phyloP scores from a whole-genome alignment of 2,888 invertebrate species.

The Leptopilina drosophilae region DNA sequence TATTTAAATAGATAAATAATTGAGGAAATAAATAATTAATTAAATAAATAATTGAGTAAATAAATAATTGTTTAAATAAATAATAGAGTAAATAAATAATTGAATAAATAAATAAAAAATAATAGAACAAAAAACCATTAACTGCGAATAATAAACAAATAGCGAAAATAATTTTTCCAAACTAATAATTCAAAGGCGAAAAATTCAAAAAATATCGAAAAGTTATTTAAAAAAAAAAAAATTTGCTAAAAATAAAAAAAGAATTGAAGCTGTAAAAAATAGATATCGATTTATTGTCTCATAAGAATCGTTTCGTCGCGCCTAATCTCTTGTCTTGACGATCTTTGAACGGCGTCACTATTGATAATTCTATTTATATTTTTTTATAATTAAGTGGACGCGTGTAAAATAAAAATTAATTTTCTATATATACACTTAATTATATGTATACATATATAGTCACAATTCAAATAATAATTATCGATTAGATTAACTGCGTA shows the following conservation, averaged over 20 bases:
- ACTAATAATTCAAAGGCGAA: no score
- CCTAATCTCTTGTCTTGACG: slow-evolving; percentile 25
- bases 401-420: neutral
- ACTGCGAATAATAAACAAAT: no score
- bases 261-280: neutral
- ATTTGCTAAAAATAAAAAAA: neutral
- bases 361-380: slow-evolving; percentile 23
- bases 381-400: neutral
- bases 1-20: no score
- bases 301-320: slow-evolving; percentile 1
- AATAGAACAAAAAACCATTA: no score
- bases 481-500: slow-evolving; percentile 2
- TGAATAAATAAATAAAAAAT: no score
- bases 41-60: no score
- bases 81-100: no score
- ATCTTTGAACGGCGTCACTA: slow-evolving; percentile 33
- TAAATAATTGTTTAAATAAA: no score
- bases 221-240: neutral
- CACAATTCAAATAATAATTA: neutral
- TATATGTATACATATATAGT: neutral
- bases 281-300: neutral
- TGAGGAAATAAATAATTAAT: no score
- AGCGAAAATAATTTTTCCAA: no score
- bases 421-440: no score
- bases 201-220: no score